These are phyloP conservation scores for Campopleginae sp. DNA, from an alignment of 2,888 invertebrate species.

Conservation along the genomic window DNA sequence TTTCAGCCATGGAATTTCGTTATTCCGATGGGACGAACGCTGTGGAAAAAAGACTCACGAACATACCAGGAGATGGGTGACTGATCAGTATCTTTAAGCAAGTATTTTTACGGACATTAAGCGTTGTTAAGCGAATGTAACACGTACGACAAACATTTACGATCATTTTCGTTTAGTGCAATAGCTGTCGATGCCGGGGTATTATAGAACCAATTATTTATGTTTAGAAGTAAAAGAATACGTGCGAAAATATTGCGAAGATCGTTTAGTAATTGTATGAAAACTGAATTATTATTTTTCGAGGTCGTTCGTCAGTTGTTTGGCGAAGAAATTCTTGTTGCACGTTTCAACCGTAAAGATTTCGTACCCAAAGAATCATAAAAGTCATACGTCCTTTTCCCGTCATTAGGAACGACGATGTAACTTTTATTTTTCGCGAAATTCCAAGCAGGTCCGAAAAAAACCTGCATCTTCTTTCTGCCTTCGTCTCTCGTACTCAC, in stretches of 20 bases:
- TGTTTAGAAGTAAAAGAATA: neutral
- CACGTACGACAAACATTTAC: neutral
- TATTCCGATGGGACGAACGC: neutral
- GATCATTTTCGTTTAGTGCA: neutral
- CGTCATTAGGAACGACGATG: neutral
- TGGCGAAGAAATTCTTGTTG: too few relatives aligned
- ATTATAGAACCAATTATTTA: neutral
- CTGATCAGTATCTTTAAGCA: neutral
- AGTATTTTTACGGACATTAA: neutral
- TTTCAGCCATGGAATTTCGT: too few relatives aligned
- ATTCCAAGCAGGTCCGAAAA: too few relatives aligned
- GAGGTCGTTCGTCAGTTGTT: too few relatives aligned
- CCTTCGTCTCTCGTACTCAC: too few relatives aligned
- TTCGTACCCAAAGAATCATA: too few relatives aligned
- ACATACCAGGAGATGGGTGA: neutral
- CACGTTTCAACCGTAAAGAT: too few relatives aligned
- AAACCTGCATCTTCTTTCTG: too few relatives aligned
- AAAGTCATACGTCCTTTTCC: too few relatives aligned
- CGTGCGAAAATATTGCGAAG: neutral
- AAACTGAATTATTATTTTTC: neutral
- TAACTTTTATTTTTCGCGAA: neutral
- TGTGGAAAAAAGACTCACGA: neutral
- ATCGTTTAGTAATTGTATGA: conserved; percentile 10
- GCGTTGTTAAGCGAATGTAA: neutral
- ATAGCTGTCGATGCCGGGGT: neutral